Evolutionary conservation across 2,888 invertebrate species (phyloP), one percentile per base, ranked within the genome.

Genomic region (Macrophya alboannulata): DNA sequence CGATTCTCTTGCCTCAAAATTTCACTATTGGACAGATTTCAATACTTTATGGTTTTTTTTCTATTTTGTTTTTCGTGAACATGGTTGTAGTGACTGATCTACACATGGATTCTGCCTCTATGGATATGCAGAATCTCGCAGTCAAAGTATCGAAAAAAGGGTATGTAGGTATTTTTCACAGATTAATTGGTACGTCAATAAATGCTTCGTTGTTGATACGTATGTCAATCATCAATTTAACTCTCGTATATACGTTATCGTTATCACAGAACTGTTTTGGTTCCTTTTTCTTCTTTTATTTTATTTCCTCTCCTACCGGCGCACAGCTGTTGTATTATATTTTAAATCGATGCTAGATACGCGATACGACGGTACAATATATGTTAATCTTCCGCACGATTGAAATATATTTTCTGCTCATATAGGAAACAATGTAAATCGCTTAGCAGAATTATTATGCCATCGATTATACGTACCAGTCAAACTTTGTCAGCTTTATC

Each of bases 371-470:
- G 74, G 37, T 31, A 31, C 31, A 31, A 1, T 15, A 4, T 25
- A n/a, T 31, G 15, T 48, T 12, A 74, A n/a, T 45, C 8, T 31
- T 74, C 31, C 3, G 1, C 43, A 74, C 8, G 45, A 48, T 21
- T 43, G 1, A 43, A 45, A 40, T 81, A 25, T 25, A 12, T 51
- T 82, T 15, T 45, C 68, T 51, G 40, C 45, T 90, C 90, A 17
- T 89, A 94, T 89, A 94, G 94, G 88, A 92, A 93, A 88, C 92
- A 94, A 87, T 92, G 94, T 59, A 94, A 94, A 87, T 94, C 94
- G 87, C 89, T 94, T 87, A 94, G 94, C 89, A 92, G 92, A 87
- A 94, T 90, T 92, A n/a, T n/a, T n/a, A n/a, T 94, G 86, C 94
- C 94, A 88, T 93, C 93, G 86, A 94, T 94, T 93, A 91, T 90